Conservation (phyloP, 1,140 invertebrate genomes). For the Bilobella aurantiaca region DNA sequence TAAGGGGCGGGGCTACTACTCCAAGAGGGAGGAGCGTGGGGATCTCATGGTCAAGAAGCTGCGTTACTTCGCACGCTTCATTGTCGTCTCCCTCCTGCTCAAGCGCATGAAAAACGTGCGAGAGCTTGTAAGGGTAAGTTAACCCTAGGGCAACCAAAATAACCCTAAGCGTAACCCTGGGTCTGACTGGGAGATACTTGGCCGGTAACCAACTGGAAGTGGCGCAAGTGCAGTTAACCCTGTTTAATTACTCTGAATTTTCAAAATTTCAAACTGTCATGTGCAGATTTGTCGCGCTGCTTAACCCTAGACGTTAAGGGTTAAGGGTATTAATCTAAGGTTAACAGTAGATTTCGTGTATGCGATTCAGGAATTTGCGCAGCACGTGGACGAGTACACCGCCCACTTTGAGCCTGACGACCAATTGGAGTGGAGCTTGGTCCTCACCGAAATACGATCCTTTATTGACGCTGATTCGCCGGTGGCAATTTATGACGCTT, state of each 20-base stretch:
- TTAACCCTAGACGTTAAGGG: too few species aligned
- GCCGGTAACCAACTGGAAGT: too few species aligned
- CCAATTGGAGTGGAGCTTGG: conserved; percentile 89
- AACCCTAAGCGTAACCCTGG: too few species aligned
- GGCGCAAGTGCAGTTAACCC: too few species aligned
- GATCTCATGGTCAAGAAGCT: conserved; percentile 97
- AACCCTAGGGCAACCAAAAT: too few species aligned
- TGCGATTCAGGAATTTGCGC: conserved; percentile 76
- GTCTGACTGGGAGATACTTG: too few species aligned
- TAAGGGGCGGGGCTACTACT: conserved; percentile 84
- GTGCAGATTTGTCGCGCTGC: too few species aligned
- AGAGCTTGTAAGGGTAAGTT: conserved; percentile 65
- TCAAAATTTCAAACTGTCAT: too few species aligned
- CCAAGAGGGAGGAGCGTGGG: conserved; percentile 51
- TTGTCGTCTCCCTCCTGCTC: conserved; percentile 86
- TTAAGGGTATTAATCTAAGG: too few species aligned
- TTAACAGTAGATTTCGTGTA: too few species aligned
- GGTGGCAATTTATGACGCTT: conserved; percentile 64
- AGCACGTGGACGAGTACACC: conserved; percentile 86
- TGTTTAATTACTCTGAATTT: too few species aligned
- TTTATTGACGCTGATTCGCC: conserved; percentile 88
- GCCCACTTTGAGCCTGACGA: conserved; percentile 91
- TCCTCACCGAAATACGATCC: conserved; percentile 86
- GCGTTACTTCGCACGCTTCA: conserved; percentile 90
- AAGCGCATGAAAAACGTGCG: conserved; percentile 89